Conservation (phyloP, 2,888 invertebrate genomes). For the Sesamia inferens region DNA sequence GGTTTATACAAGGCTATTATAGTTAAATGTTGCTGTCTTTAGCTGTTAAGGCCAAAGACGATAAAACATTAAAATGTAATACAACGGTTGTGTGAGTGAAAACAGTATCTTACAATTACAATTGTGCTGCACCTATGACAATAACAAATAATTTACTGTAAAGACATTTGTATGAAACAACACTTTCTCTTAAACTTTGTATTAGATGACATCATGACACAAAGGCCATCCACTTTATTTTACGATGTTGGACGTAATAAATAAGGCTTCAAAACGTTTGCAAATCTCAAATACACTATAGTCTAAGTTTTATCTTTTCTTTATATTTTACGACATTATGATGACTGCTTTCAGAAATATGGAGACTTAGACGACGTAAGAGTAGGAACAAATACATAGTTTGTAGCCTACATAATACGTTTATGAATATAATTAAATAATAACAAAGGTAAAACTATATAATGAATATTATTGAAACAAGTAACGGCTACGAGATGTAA, state of each 20-base stretch:
- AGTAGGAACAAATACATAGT: not conserved
- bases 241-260: constrained; percentile 20
- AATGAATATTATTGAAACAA: not conserved
- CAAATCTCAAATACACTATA: constrained; percentile 8
- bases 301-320: not conserved
- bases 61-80: not conserved
- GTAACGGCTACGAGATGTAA: not conserved
- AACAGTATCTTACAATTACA: constrained; percentile 47
- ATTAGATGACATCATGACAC: constrained; percentile 39
- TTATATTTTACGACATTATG: constrained; percentile 17
- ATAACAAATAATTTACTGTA: constrained; percentile 59
- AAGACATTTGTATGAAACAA: constrained; percentile 46
- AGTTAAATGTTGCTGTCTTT: not conserved
- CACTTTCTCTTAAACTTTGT: constrained; percentile 49
- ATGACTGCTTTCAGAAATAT: constrained; percentile 33
- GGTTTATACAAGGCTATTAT: not conserved
- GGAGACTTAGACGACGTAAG: not conserved
- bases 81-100: constrained; percentile 5
- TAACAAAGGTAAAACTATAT: not conserved
- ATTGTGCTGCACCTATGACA: constrained; percentile 44
- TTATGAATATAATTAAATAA: not conserved
- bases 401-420: not conserved
- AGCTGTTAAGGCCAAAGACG: not conserved
- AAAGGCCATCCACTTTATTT: constrained; percentile 27
- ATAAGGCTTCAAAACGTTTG: not conserved